Conservation (phyloP, 1,140 invertebrate genomes). For the Zophobas atratus region DNA sequence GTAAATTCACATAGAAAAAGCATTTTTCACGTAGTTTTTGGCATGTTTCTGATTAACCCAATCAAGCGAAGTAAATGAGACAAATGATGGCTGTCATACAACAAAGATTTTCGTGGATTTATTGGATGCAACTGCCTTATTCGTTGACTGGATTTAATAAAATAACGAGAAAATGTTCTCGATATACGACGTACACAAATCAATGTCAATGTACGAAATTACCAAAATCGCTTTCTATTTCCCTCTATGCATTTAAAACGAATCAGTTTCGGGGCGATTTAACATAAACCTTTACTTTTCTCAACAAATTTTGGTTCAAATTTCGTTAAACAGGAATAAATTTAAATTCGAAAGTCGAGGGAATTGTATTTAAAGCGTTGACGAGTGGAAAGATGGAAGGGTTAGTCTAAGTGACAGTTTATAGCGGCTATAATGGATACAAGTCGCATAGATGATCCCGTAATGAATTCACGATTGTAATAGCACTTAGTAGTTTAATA, state of each 20-base stretch:
- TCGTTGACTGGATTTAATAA: slow-evolving; percentile 48
- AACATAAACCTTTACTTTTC: slow-evolving; percentile 23
- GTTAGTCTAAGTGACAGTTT: slow-evolving; percentile 23
- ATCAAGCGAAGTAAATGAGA: slow-evolving; percentile 51
- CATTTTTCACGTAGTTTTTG: slow-evolving; percentile 45
- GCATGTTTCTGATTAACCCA: slow-evolving; percentile 51
- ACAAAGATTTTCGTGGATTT: slow-evolving; percentile 48
- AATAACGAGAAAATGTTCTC: slow-evolving; percentile 47
- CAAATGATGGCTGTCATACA: slow-evolving; percentile 50
- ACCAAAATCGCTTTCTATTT: slow-evolving; percentile 36
- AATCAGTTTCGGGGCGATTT: slow-evolving; percentile 17
- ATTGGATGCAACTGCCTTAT: slow-evolving; percentile 46
- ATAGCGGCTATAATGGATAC: not conserved
- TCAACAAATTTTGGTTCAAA: slow-evolving; percentile 27
- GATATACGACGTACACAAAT: slow-evolving; percentile 45
- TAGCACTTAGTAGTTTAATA: slow-evolving; percentile 42
- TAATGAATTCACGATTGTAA: slow-evolving; percentile 26
- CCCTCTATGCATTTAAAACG: slow-evolving; percentile 29
- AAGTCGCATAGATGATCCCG: not conserved
- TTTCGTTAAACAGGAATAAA: slow-evolving; percentile 28
- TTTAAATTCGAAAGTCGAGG: slow-evolving; percentile 8
- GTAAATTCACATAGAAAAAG: slow-evolving; percentile 43
- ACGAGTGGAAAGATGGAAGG: slow-evolving; percentile 14
- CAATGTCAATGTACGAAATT: slow-evolving; percentile 45
- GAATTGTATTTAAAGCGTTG: slow-evolving; percentile 12